Evolutionary conservation across 2,888 invertebrate species (phyloP).

Genomic region (Serripes groenlandicus): DNA sequence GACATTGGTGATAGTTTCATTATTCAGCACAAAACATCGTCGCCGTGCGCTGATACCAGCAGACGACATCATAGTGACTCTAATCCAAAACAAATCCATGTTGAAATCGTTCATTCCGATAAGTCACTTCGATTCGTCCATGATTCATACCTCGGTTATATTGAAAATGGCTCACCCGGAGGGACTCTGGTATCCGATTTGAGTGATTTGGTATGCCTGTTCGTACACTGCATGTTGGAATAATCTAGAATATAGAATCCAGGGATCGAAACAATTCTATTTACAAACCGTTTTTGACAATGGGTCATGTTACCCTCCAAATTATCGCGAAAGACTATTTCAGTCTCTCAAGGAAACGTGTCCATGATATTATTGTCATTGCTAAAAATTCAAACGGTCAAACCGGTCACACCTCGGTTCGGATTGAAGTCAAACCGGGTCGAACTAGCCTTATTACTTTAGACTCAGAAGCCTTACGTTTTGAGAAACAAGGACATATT

Average conservation of each 20-base stretch:
- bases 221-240: conserved; percentile 19
- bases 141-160: conserved; percentile 36
- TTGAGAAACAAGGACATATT: not conserved
- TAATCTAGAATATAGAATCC: conserved; percentile 46
- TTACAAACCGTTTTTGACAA: conserved; percentile 36
- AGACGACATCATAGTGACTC: conserved; percentile 23
- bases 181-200: conserved; percentile 47
- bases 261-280: conserved; percentile 45
- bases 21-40: conserved; percentile 27
- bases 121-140: conserved; percentile 31
- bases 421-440: conserved; percentile 9
- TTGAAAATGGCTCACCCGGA: conserved; percentile 23
- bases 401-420: conserved; percentile 48
- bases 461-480: not conserved
- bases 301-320: conserved; percentile 43
- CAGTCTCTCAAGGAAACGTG: not conserved
- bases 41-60: conserved; percentile 1
- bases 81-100: conserved; percentile 23
- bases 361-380: conserved; percentile 41
- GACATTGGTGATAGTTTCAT: conserved; percentile 46
- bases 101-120: conserved; percentile 41
- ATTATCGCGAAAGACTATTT: conserved; percentile 30
- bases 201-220: conserved; percentile 50
- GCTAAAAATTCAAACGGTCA: conserved; percentile 34
- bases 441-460: not conserved